phyloP scores from a whole-genome alignment of 2,113 vertebrate genomes.

The Upupa epops region DNA sequence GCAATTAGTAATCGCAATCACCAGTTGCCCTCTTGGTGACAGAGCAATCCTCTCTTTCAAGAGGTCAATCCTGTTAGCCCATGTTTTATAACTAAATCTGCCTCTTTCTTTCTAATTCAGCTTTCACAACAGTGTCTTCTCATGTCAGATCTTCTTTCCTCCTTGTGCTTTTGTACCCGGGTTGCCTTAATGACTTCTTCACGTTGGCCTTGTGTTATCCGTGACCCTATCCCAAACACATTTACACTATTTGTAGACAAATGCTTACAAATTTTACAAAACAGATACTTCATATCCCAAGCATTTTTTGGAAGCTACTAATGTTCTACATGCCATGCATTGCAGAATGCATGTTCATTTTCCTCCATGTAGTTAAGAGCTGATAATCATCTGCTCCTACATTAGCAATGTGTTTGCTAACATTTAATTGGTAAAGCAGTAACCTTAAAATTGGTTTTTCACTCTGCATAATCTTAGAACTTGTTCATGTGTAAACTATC shows the following conservation, averaged over 20 bases:
- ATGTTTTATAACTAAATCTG: neutral
- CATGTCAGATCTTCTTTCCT: neutral
- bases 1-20: too few relatives aligned
- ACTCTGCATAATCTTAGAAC: neutral
- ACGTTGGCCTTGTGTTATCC: neutral
- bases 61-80: neutral
- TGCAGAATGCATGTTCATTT: neutral
- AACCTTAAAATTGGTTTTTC: neutral
- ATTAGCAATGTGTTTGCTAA: neutral
- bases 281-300: neutral
- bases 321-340: neutral
- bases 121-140: neutral
- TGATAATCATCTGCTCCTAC: neutral
- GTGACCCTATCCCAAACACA: neutral
- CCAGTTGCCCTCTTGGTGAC: too few relatives aligned
- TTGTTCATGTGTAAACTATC: neutral
- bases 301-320: neutral
- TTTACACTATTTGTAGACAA: neutral
- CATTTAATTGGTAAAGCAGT: too few relatives aligned
- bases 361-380: neutral
- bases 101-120: neutral
- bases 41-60: neutral
- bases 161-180: neutral
- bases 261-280: neutral
- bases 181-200: neutral